Evolutionary conservation across 2,113 vertebrate species (phyloP), one percentile per base, ranked within the genome.

Genomic region (Ia io): DNA sequence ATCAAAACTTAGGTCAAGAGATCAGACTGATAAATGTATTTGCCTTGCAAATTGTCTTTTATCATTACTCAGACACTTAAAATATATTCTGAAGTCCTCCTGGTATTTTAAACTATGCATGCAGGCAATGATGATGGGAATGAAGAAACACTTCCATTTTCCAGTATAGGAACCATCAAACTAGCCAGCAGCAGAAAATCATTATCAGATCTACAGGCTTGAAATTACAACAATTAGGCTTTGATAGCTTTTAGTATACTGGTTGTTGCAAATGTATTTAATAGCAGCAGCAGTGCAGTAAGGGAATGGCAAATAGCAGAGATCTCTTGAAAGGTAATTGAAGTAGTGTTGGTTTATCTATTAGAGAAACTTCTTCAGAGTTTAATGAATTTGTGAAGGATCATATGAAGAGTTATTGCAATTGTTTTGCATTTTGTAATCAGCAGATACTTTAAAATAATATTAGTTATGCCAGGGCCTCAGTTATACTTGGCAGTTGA

Each of bases 1-100:
- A 94, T 94, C 93, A 97, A 97, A 98, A 97, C 90, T 93, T 92
- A 96, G 97, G 97, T 98, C 97, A 98, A 96, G 96, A 98, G 97
- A 98, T 98, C 97, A 98, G 92, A 91, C 79, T 88, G 91, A 95
- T 97, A 96, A 98, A 98, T 97, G 92, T 93, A 98, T 97, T 97
- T 96, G 96, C 79, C 91, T 71, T 90, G 97, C 98, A 97, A 97
- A 77, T 67, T 84, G 20, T 95, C 92, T 67, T 93, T 96, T 96
- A 96, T 92, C 86, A 82, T 96, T 97, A 93, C 76, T 32, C 90
- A 90, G 96, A 95, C 96, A 91, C 67, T 97, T 97, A 94, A 96
- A 95, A 94, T 95, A 69, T 97, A 97, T 97, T 95, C 97, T 84
- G 23, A 97, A 96, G 69, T 67, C 53, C 13, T 87, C n/a, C 11